These are phyloP conservation scores for Hemistola chrysoprasaria DNA, from an alignment of 2,888 invertebrate genomes.

Conservation along the genomic window DNA sequence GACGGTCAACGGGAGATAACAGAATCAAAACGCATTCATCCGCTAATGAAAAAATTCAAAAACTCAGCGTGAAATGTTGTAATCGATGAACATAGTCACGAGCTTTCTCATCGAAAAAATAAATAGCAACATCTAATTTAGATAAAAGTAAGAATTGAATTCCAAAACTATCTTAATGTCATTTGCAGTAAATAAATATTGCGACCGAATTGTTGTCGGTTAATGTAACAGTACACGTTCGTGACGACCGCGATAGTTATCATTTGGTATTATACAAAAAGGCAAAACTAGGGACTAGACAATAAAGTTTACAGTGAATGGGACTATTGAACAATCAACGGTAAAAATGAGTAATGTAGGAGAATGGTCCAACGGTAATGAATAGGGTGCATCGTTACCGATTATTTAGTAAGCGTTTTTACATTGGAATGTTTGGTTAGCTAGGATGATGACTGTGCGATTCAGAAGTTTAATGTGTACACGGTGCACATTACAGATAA, in stretches of 20 bases:
- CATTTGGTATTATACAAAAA: conserved; percentile 55
- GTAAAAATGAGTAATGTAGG: conserved; percentile 48
- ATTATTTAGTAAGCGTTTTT: background rate
- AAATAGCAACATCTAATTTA: conserved; percentile 50
- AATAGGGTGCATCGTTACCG: conserved; percentile 23
- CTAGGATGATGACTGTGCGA: conserved; percentile 5
- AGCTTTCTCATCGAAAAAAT: conserved; percentile 39
- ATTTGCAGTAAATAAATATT: conserved; percentile 48
- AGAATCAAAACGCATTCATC: conserved; percentile 13
- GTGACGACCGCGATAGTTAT: conserved; percentile 59
- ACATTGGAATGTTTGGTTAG: conserved; percentile 4
- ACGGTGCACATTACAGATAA: conserved; percentile 44
- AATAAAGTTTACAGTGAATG: conserved; percentile 49
- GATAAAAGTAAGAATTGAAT: conserved; percentile 50
- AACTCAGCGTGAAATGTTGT: conserved; percentile 37
- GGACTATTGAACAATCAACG: conserved; percentile 54
- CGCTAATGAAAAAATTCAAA: conserved; percentile 28
- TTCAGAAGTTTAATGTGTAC: conserved; percentile 21
- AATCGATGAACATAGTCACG: conserved; percentile 46
- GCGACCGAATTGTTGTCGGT: conserved; percentile 49
- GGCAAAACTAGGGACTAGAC: conserved; percentile 49
- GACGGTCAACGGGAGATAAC: conserved; percentile 10
- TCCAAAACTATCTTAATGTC: conserved; percentile 40
- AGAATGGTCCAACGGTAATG: conserved; percentile 41
- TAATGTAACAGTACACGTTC: conserved; percentile 61